These are phyloP conservation scores for Masnerella sp. DNA, from an alignment of 2,888 invertebrate species.

Conservation along the genomic window DNA sequence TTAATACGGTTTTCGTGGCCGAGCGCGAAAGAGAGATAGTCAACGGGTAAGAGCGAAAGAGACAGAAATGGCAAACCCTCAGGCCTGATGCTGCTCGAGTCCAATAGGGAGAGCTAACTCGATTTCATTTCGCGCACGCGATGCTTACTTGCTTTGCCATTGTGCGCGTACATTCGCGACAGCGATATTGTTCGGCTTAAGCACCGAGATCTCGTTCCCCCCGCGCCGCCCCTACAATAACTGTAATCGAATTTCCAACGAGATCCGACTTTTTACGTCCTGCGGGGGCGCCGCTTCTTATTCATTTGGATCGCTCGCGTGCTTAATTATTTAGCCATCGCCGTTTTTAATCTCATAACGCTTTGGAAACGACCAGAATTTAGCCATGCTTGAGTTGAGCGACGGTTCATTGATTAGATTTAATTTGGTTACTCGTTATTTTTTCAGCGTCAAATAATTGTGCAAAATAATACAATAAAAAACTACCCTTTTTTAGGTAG, in stretches of 20 bases:
- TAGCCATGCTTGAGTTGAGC: too few relatives aligned
- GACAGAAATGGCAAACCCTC: constrained; percentile 34
- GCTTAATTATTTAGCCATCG: constrained; percentile 25
- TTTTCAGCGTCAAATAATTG: too few relatives aligned
- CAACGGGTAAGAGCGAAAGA: constrained; percentile 38
- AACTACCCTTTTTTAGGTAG: too few relatives aligned
- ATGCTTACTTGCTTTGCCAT: constrained; percentile 49
- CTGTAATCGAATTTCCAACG: constrained; percentile 56
- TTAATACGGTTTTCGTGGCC: constrained; percentile 74
- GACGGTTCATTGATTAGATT: too few relatives aligned
- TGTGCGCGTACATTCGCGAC: constrained; percentile 49
- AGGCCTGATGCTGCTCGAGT: constrained; percentile 36
- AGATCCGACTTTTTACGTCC: constrained; percentile 34
- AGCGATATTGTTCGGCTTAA: constrained; percentile 54
- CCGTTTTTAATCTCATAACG: too few relatives aligned
- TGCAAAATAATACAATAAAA: too few relatives aligned
- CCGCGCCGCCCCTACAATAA: constrained; percentile 34
- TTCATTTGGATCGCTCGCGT: constrained; percentile 26
- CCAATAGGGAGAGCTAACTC: constrained; percentile 51
- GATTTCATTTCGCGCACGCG: constrained; percentile 57
- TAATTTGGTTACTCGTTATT: too few relatives aligned
- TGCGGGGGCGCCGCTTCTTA: constrained; percentile 6
- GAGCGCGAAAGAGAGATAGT: constrained; percentile 15
- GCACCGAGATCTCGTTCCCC: constrained; percentile 35
- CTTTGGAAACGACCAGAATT: too few relatives aligned